Percentiles rank a stretch among this genome's conserved stretches.
These are phyloP conservation scores for mouse (Mus musculus) DNA, from an alignment of 2,113 vertebrate species.

Conservation along the genomic window GRCm39 chr16:21134501-21135000, in stretches of 20 bases:
- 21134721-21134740: background rate
- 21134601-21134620: conserved; percentile 16
- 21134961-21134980: background rate
- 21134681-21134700: background rate
- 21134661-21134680: background rate
- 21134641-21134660: background rate
- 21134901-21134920: background rate
- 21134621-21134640: background rate
- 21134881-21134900: background rate
- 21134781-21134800: background rate
- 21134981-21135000: background rate
- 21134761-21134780: background rate
- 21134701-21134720: background rate
- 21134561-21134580: background rate
- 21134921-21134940: conserved; percentile 2
- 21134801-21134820: background rate
- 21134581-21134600: background rate
- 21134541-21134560: background rate
- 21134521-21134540: background rate
- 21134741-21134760: background rate
- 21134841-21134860: background rate
- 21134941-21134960: background rate
- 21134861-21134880: background rate
- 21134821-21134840: background rate
- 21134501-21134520: background rate